Evolutionary conservation across 2,888 invertebrate genomes (phyloP).

Genomic region (Troides oblongomaculatus): DNA sequence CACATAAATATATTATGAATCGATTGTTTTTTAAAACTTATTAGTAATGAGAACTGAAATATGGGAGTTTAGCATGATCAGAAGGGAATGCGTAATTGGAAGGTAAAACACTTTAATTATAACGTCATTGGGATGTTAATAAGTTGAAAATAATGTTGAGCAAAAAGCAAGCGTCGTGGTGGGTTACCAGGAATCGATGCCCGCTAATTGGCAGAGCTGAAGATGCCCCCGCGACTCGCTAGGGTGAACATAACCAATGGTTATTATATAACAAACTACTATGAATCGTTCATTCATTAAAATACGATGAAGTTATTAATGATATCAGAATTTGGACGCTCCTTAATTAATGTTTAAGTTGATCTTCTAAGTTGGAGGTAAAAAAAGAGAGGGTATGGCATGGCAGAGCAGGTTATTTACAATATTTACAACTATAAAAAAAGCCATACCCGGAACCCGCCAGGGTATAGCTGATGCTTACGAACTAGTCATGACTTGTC

Average conservation of each 20-base stretch:
- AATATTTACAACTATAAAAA: no score
- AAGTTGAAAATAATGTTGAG: conserved; percentile 58
- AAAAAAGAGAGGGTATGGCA: no score
- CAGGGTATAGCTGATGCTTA: no score
- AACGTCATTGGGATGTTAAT: conserved; percentile 59
- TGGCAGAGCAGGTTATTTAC: no score
- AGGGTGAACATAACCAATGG: conserved; percentile 12
- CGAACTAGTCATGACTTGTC: no score
- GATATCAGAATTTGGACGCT: no score
- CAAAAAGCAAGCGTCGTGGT: conserved; percentile 49
- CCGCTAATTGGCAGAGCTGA: conserved; percentile 57
- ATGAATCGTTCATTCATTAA: not conserved
- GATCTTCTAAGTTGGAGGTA: no score
- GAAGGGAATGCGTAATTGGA: conserved; percentile 15
- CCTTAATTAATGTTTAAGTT: no score
- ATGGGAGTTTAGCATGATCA: not conserved
- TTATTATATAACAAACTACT: not conserved
- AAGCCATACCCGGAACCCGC: no score
- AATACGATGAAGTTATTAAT: not conserved
- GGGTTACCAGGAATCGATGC: conserved; percentile 58
- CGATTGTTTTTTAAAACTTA: not conserved
- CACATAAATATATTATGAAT: no score
- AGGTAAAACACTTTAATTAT: conserved; percentile 40
- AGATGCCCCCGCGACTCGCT: conserved; percentile 16
- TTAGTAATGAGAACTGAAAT: not conserved